Evolutionary conservation across 1,140 invertebrate species (phyloP).

Genomic region (Lepidotrigona ventralis): DNA sequence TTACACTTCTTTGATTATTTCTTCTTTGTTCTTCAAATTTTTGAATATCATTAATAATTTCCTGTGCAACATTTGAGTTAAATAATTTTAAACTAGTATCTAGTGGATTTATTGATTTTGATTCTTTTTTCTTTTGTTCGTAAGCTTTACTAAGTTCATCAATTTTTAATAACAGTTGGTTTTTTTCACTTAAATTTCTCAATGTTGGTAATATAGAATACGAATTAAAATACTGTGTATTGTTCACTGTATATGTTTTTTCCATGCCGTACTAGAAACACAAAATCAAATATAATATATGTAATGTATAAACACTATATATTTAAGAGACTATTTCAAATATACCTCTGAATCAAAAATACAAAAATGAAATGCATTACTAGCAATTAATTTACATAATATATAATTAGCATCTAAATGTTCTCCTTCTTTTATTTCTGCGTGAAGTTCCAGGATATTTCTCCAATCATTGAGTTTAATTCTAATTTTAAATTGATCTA

Average conservation of each 20-base stretch:
- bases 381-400: conserved; percentile 72
- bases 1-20: not conserved
- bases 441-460: conserved; percentile 66
- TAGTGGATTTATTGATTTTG: conserved; percentile 15
- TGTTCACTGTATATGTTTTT: conserved; percentile 60
- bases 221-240: conserved; percentile 46
- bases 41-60: conserved; percentile 58
- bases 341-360: conserved; percentile 72
- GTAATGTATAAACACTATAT: not conserved
- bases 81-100: conserved; percentile 62
- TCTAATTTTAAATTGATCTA: conserved; percentile 71
- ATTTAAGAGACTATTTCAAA: conserved; percentile 9
- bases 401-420: conserved; percentile 76
- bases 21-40: conserved; percentile 29
- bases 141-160: conserved; percentile 67
- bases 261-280: conserved; percentile 72
- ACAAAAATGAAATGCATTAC: conserved; percentile 71
- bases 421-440: conserved; percentile 68
- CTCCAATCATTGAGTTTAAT: conserved; percentile 71
- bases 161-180: conserved; percentile 58
- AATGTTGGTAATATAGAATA: conserved; percentile 66
- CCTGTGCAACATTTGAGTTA: conserved; percentile 56
- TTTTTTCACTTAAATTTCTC: conserved; percentile 55
- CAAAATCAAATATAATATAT: conserved; percentile 5
- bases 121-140: conserved; percentile 55